phyloP scores from a whole-genome alignment of 2,113 vertebrate genomes.

The Oreochromis niloticus region DNA sequence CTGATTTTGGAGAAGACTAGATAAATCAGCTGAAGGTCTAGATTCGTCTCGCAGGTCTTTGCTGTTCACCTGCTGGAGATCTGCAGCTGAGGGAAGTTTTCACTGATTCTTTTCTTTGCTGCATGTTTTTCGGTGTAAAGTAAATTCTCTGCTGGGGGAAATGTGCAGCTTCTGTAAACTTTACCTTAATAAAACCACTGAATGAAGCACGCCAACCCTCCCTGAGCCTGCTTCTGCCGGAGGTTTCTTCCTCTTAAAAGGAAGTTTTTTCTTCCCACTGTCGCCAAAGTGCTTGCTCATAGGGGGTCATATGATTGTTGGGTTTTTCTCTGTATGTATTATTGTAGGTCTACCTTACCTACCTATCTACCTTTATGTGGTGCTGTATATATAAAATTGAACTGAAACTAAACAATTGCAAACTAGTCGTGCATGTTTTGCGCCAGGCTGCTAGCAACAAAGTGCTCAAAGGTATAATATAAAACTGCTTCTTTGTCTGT shows the following conservation, averaged over 20 bases:
- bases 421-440: neutral
- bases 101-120: neutral
- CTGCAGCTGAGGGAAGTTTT: neutral
- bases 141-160: too few species aligned
- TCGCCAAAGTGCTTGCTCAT: neutral
- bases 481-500: too few species aligned
- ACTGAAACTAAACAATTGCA: neutral
- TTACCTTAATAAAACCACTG: neutral
- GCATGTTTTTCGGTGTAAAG: neutral
- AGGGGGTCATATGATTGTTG: accelerated
- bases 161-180: accelerated
- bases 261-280: neutral
- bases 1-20: neutral
- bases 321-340: neutral
- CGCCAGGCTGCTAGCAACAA: too few species aligned
- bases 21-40: neutral
- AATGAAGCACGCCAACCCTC: neutral
- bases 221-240: accelerated
- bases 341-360: too few species aligned
- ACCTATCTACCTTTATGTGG: too few species aligned
- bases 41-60: neutral
- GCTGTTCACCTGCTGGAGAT: neutral
- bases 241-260: neutral
- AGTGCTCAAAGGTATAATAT: too few species aligned
- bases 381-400: too few species aligned